Base-by-base conservation (phyloP, 2,888 invertebrate genomes). In the Cataglyphis cursor region DNA sequence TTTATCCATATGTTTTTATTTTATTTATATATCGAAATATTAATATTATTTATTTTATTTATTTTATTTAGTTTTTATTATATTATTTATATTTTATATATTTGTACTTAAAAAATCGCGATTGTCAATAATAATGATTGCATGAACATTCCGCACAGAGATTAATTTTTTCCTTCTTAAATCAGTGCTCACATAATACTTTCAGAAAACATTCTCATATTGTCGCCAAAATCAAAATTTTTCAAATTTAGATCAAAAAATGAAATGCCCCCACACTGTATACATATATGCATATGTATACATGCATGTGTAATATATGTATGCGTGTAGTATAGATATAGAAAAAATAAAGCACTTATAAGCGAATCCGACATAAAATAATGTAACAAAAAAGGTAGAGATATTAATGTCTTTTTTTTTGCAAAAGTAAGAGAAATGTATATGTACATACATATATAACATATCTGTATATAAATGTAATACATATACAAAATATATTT, bases 1-100 rank as follows among this genome's bases (percentile, higher is more conserved):
- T 73, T 86, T 78, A 80, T 64, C 85, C 38, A 24, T 65, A 38
- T 57, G 44, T 68, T 57, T 51, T 59, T 57, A 28, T 28, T 3
- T 18, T 44, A 24, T 5, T 24, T 24, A 24, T 24, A 24, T 24
- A 24, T 24, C 1, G 1, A 24, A 24, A 24, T 24, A 24, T 24
- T 24, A 24, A 24, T 24, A 24, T 24, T 24, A 24, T 24, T 24
- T 24, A 24, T 24, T 24, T 24, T 24, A 24, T 24, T 24, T 24
- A 24, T 24, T 24, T 24, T 24, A 24, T 24, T 24, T 24, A 24
- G 24, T 24, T 24, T 24, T 24, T 24, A 24, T 24, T 24, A 24
- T 24, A 24, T 24, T 57, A 57, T 68, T 57, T 51, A 68, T 57
- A 28, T 28, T 3, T 18, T 44, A 24, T 5, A 12, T 64, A 51